phyloP scores from a whole-genome alignment of 2,113 vertebrate species.

The Muntiacus muntjak region DNA sequence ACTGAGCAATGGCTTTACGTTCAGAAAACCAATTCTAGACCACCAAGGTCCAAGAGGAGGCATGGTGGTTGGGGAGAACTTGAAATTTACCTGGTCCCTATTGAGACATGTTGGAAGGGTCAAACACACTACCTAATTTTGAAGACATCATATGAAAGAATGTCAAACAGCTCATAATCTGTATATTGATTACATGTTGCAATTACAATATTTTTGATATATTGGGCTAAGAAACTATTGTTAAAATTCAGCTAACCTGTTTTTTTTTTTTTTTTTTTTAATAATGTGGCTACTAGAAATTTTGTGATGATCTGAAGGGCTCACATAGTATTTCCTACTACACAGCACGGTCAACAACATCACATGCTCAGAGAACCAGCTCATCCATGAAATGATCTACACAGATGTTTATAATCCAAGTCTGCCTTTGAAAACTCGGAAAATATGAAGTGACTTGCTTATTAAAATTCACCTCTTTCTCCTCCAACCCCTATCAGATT shows the following conservation, averaged over 20 bases:
- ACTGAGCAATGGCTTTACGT: background rate
- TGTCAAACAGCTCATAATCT: background rate
- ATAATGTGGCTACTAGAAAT: background rate
- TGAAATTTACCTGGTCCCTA: background rate
- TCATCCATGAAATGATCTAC: background rate
- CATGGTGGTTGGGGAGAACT: background rate
- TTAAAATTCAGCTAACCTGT: background rate
- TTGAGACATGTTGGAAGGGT: background rate
- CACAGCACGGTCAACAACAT: background rate
- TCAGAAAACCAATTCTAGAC: background rate
- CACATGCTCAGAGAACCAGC: background rate
- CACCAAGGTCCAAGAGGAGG: background rate
- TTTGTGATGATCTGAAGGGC: background rate
- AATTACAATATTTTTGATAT: background rate
- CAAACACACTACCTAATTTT: background rate
- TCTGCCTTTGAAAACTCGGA: background rate
- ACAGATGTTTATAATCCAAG: background rate
- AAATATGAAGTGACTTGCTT: background rate
- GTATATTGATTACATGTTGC: background rate
- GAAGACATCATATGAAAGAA: background rate
- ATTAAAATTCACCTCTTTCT: background rate
- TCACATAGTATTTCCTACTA: background rate
- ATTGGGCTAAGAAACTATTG: background rate
- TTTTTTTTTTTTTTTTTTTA: background rate
- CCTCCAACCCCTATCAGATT: background rate